Evolutionary conservation across 2,888 invertebrate genomes (phyloP).

Genomic region (Coremacera marginata): DNA sequence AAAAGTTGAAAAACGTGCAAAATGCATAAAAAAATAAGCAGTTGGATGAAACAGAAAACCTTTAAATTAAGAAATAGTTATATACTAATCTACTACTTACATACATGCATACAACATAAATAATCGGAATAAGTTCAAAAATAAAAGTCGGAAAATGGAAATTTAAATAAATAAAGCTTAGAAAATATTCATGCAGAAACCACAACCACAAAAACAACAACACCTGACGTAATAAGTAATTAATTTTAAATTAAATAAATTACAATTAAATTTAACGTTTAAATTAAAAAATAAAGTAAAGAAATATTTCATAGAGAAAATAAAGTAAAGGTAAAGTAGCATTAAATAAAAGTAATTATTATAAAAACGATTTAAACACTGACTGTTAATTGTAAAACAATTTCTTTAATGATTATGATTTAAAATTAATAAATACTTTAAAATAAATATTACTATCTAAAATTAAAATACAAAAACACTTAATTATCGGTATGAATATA

Average conservation of each 20-base stretch:
- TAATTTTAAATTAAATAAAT: conserved; percentile 42
- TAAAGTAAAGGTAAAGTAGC: conserved; percentile 38
- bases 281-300: conserved; percentile 48
- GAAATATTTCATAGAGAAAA: conserved; percentile 35
- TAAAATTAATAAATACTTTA: conserved; percentile 51
- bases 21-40: conserved; percentile 43
- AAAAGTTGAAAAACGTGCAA: conserved; percentile 49
- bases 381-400: conserved; percentile 70
- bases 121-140: conserved; percentile 55
- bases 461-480: conserved; percentile 41
- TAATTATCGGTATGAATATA: conserved; percentile 49
- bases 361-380: conserved; percentile 60
- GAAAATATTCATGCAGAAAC: conserved; percentile 38
- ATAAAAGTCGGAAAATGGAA: conserved; percentile 27
- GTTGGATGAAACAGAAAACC: conserved; percentile 47
- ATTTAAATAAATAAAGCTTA: conserved; percentile 28
- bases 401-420: conserved; percentile 61
- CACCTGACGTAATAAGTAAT: conserved; percentile 57
- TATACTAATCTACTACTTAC: conserved; percentile 40
- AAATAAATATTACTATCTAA: conserved; percentile 39
- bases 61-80: conserved; percentile 56
- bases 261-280: conserved; percentile 46
- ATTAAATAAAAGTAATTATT: conserved; percentile 54
- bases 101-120: conserved; percentile 30
- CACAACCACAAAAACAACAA: conserved; percentile 39